Evolutionary conservation across 2,113 vertebrate genomes (phyloP).

Genomic region (Thryonomys swinderianus): DNA sequence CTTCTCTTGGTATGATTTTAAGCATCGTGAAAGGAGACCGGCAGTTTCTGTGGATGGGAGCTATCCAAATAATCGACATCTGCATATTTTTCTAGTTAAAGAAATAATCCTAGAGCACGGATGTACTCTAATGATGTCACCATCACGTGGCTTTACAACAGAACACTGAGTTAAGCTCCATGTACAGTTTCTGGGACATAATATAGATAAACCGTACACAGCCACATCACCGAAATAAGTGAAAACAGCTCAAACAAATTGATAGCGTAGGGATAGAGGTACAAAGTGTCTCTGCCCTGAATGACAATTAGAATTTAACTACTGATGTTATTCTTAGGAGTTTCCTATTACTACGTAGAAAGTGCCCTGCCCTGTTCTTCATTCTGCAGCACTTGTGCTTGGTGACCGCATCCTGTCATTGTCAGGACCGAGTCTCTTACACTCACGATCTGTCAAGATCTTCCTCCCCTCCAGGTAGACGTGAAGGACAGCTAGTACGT

Average conservation of each 20-base stretch:
- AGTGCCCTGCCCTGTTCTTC: neutral
- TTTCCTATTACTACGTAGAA: constrained; percentile 14
- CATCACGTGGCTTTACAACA: constrained; percentile 29
- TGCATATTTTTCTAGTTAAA: constrained; percentile 71
- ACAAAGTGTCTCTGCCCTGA: neutral
- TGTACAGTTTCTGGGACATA: constrained; percentile 27
- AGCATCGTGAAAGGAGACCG: neutral
- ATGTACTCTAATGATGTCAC: constrained; percentile 53
- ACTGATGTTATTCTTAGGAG: constrained; percentile 13
- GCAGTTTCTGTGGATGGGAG: neutral
- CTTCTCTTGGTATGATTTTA: neutral
- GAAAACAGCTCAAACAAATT: neutral
- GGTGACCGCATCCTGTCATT: neutral
- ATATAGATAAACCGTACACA: neutral
- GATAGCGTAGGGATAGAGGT: neutral
- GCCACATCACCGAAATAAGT: neutral
- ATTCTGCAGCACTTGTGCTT: neutral
- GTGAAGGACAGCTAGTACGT: neutral
- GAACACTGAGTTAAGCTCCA: neutral
- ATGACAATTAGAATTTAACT: constrained; percentile 53
- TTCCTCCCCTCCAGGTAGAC: neutral
- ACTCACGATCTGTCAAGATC: constrained; percentile 26
- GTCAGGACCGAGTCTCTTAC: neutral
- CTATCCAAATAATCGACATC: constrained; percentile 40
- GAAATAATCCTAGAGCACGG: constrained; percentile 48